Evolutionary conservation across 1,140 invertebrate genomes (phyloP), one percentile per base, ranked within the genome.

Genomic region (Wiebesia pumilae): DNA sequence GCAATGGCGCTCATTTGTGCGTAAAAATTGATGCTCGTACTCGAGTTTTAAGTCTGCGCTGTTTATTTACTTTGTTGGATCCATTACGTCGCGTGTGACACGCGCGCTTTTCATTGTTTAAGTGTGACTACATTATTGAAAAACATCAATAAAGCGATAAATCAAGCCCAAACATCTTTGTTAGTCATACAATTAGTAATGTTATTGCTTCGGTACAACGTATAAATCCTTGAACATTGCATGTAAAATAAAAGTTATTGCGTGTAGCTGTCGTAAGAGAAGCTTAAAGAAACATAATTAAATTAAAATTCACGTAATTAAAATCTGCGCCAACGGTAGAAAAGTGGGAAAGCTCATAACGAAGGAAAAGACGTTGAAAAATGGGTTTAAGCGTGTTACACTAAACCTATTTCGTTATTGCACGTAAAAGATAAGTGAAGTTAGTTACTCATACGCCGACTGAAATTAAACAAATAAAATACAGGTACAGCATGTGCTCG

Each of bases 381-480:
- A 69, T 69, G n/a, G 3, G 3, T 33, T 35, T 4, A 9, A 33
- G 3, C 16, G 30, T 33, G n/a, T 33, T 16, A 16, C 10, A 16
- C 30, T 16, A 16, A 40, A 24, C 2, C 33, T 21, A 73, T 40
- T 21, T 10, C 35, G 69, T 12, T 14, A n/a, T 6, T 40, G 35
- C 69, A 21, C 38, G 4, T n/a, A 7, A n/a, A 43, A 75, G 40
- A 75, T 75, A 75, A 75, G 40, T 43, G 38, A 27, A 21, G 33
- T 80, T 19, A 7, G 62, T 81, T 43, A 12, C 16, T 35, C 58
- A 12, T 38, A 40, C n/a, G 80, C 35, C 81, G 38, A n/a, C 38
- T 43, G 38, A 43, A 54, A 83, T 83, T 27, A 51, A 54, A 19
- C 81, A 35, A 71, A 71, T 82, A 67, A 82, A 82, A 71, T 71